A percentile compares a stretch with the other conserved stretches of the same genome.
phyloP scores from a whole-genome alignment of 2,113 vertebrate species.

The Zapornia atra region DNA sequence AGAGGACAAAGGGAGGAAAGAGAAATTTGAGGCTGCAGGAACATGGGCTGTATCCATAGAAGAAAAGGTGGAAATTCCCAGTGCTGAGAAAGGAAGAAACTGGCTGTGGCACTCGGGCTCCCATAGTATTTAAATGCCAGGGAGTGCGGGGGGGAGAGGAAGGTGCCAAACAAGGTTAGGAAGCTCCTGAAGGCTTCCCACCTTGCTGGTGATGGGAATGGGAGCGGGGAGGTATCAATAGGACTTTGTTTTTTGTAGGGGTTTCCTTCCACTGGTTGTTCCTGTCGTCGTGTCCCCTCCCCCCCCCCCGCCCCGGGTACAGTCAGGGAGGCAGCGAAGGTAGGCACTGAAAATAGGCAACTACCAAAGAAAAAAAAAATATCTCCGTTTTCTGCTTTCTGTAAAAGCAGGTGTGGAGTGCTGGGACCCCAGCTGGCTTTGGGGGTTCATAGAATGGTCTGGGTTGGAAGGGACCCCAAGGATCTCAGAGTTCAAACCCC shows the following conservation, averaged over 20 bases:
- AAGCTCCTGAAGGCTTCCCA: not conserved
- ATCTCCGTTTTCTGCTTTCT: not conserved
- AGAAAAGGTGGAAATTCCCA: slow-evolving; percentile 54
- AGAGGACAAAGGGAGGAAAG: slow-evolving; percentile 29
- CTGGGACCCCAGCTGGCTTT: not conserved
- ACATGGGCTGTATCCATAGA: not conserved
- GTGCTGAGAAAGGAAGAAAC: slow-evolving; percentile 47
- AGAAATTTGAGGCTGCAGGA: not conserved
- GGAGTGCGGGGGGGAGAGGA: not conserved
- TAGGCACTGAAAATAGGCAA: not conserved
- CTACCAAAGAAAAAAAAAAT: not conserved
- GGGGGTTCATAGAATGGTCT: not conserved
- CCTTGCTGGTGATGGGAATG: rapidly evolving
- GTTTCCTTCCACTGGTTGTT: not conserved
- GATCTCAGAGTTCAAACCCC: too few species aligned
- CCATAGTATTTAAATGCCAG: not conserved
- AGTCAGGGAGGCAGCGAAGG: not conserved
- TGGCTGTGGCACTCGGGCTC: rapidly evolving
- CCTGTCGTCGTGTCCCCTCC: too few species aligned
- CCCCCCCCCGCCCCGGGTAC: rapidly evolving
- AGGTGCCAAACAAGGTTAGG: not conserved
- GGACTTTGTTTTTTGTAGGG: not conserved
- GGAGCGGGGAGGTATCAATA: not conserved
- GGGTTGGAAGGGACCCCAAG: too few species aligned
- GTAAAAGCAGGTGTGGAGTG: not conserved